A percentile compares a stretch with the other conserved stretches of the same genome.
These are phyloP conservation scores for Chaetura pelagica DNA, from an alignment of 2,113 vertebrate genomes.

Conservation along the genomic window DNA sequence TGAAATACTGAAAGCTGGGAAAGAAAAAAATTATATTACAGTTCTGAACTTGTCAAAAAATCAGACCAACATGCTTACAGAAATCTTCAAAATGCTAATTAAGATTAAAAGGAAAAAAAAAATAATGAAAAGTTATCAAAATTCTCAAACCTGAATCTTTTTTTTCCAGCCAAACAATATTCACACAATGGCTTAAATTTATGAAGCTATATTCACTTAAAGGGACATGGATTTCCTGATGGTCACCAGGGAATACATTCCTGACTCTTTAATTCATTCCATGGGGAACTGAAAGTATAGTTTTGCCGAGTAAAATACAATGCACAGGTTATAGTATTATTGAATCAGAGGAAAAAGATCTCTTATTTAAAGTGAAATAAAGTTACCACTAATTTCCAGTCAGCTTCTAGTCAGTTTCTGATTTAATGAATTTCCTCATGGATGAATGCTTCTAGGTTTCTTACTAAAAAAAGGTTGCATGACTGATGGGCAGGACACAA, in stretches of 20 bases:
- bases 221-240: background rate
- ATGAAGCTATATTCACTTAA: background rate
- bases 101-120: background rate
- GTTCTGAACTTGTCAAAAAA: background rate
- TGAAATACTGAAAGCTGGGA: background rate
- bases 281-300: background rate
- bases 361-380: background rate
- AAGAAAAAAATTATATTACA: background rate
- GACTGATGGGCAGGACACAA: background rate
- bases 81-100: background rate
- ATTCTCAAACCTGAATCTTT: background rate
- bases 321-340: background rate
- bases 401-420: background rate
- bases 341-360: background rate
- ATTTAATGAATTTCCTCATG: background rate
- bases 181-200: background rate
- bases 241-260: background rate
- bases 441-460: background rate
- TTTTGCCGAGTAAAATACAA: background rate
- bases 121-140: background rate
- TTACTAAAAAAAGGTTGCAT: background rate
- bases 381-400: background rate
- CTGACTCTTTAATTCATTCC: background rate
- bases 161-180: background rate
- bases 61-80: background rate